Percentiles rank a stretch among this genome's conserved stretches.
phyloP scores from a whole-genome alignment of 2,113 vertebrate genomes.

The Dasyprocta punctata region DNA sequence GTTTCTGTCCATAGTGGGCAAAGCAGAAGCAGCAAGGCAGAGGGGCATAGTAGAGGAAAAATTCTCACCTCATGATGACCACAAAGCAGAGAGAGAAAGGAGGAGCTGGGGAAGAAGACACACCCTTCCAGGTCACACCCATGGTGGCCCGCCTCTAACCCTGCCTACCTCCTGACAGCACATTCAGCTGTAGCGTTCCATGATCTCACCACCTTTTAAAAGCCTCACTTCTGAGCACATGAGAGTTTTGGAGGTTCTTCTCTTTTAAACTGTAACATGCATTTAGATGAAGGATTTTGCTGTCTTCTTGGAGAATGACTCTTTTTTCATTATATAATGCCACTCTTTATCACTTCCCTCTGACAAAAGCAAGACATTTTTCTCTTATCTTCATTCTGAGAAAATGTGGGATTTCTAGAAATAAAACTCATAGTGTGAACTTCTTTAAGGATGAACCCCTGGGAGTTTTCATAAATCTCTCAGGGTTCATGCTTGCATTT shows the following conservation, averaged over 20 bases:
- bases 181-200: background rate
- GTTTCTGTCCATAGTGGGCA: background rate
- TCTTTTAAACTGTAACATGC: background rate
- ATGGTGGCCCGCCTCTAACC: background rate
- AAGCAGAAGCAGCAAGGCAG: background rate
- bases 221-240: background rate
- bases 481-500: background rate
- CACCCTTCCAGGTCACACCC: background rate
- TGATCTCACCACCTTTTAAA: background rate
- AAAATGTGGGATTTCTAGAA: background rate
- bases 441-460: too few relatives aligned
- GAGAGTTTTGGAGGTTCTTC: background rate
- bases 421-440: background rate
- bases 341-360: background rate
- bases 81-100: background rate
- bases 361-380: background rate
- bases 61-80: background rate
- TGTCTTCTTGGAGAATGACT: background rate
- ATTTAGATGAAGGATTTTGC: background rate
- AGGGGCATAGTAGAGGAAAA: background rate
- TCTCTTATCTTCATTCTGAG: background rate
- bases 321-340: background rate
- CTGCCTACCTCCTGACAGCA: background rate
- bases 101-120: background rate
- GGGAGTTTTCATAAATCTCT: background rate